Evolutionary conservation across 2,888 invertebrate species (phyloP).

Genomic region (Stegophylla sp.): DNA sequence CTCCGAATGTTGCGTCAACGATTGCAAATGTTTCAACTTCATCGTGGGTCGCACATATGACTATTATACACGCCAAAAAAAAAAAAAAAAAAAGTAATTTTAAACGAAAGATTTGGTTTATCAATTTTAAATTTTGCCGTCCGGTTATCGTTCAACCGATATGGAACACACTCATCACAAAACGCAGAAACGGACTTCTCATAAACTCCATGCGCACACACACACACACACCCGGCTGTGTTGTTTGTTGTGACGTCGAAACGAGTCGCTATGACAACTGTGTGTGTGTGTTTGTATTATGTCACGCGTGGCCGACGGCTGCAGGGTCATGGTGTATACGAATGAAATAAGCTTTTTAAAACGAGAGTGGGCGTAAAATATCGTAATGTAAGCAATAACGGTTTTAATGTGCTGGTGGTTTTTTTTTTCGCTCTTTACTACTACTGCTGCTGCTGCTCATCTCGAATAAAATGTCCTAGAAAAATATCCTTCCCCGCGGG

Average conservation of each 20-base stretch:
- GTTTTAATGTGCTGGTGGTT: conserved; percentile 12
- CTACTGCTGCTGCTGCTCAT: too few species aligned
- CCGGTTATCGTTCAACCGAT: too few species aligned
- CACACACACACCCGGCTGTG: neutral
- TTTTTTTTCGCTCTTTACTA: conserved; percentile 20
- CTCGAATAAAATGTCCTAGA: conserved; percentile 25
- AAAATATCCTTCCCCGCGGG: neutral
- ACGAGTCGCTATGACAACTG: conserved; percentile 41
- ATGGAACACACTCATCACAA: neutral
- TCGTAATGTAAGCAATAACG: conserved; percentile 33
- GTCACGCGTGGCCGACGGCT: conserved; percentile 15
- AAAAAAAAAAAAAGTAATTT: too few species aligned
- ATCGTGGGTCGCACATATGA: neutral
- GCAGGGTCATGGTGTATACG: neutral
- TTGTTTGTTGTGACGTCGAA: conserved; percentile 29
- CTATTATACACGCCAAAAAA: neutral
- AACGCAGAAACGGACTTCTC: neutral
- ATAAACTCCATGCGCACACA: too few species aligned
- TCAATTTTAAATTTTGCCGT: too few species aligned
- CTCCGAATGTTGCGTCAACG: conserved; percentile 35
- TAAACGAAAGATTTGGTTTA: too few species aligned
- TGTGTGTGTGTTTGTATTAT: too few species aligned
- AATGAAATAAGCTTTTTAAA: conserved; percentile 17
- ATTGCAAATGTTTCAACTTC: conserved; percentile 55
- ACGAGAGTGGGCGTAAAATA: neutral